phyloP scores from a whole-genome alignment of 1,140 invertebrate genomes.

The Pteromalus puparum region DNA sequence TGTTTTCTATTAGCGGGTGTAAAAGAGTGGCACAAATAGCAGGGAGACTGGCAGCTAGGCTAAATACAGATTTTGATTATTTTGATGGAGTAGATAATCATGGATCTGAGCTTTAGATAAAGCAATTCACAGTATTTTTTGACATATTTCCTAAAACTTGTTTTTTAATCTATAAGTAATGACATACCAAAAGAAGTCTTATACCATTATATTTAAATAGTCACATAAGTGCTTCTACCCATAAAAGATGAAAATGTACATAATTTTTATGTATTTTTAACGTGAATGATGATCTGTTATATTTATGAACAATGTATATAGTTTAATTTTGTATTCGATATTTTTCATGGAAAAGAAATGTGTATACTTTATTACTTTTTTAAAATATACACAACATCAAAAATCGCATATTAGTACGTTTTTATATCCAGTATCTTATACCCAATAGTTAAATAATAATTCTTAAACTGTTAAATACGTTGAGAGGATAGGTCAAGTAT shows the following conservation, averaged over 20 bases:
- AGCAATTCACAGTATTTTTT: neutral
- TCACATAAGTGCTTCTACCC: too few species aligned
- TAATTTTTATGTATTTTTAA: neutral
- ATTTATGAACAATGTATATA: neutral
- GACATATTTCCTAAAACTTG: neutral
- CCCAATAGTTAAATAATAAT: too few species aligned
- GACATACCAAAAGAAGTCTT: neutral
- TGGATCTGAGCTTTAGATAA: slow-evolving; percentile 13
- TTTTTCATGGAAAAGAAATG: too few species aligned
- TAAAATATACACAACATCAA: neutral
- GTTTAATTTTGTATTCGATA: too few species aligned
- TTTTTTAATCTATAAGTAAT: neutral
- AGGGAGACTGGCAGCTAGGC: neutral
- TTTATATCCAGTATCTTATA: neutral
- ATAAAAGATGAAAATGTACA: too few species aligned
- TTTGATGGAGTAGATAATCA: neutral
- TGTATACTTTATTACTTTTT: neutral
- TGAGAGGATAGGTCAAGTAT: too few species aligned
- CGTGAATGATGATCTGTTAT: neutral
- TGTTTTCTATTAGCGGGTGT: slow-evolving; percentile 64
- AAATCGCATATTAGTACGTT: neutral
- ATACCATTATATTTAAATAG: neutral
- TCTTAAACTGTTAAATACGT: too few species aligned
- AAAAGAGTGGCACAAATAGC: slow-evolving; percentile 42
- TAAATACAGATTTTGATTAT: neutral